Percentiles rank a stretch among this genome's conserved stretches.
Evolutionary conservation across 2,888 invertebrate genomes (phyloP).

Genomic region (Bhutanitis thaidina): DNA sequence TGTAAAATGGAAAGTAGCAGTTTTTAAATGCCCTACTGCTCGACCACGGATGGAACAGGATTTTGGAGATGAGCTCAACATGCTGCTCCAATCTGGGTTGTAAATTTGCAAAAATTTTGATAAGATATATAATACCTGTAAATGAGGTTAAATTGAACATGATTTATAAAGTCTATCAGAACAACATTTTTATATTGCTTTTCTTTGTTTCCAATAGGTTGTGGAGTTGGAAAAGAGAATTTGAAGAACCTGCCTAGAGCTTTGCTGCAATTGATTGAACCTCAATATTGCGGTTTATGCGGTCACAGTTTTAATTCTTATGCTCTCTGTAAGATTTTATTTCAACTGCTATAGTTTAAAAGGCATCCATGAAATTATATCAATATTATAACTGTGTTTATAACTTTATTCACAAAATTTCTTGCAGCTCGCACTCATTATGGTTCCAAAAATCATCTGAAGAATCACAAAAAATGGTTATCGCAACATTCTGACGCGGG

Average conservation of each 20-base stretch:
- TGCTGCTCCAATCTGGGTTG: no score
- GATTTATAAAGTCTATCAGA: no score
- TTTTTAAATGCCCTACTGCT: no score
- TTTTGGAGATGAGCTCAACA: no score
- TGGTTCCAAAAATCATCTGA: slow-evolving; percentile 57
- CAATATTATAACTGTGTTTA: slow-evolving; percentile 4
- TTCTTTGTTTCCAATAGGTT: slow-evolving; percentile 38
- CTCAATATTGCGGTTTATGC: slow-evolving; percentile 57
- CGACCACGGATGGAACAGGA: no score
- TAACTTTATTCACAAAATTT: slow-evolving; percentile 17
- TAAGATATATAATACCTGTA: no score
- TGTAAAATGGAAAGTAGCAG: no score
- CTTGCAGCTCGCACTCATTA: slow-evolving; percentile 68
- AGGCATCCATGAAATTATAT: background rate
- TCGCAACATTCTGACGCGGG: slow-evolving; percentile 30
- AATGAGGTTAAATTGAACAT: no score
- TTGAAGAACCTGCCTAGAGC: slow-evolving; percentile 47
- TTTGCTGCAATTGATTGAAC: slow-evolving; percentile 42
- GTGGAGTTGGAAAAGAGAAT: slow-evolving; percentile 44
- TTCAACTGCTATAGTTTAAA: slow-evolving; percentile 3
- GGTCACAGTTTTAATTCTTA: slow-evolving; percentile 39
- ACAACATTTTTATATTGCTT: no score
- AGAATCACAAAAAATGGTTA: slow-evolving; percentile 58
- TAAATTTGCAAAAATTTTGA: no score
- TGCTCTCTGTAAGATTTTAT: slow-evolving; percentile 42